Evolutionary conservation across 92 coral and sea anemone species (phyloP), one percentile per base, ranked within the genome.

Genomic region (Palythoa caribaeorum): DNA sequence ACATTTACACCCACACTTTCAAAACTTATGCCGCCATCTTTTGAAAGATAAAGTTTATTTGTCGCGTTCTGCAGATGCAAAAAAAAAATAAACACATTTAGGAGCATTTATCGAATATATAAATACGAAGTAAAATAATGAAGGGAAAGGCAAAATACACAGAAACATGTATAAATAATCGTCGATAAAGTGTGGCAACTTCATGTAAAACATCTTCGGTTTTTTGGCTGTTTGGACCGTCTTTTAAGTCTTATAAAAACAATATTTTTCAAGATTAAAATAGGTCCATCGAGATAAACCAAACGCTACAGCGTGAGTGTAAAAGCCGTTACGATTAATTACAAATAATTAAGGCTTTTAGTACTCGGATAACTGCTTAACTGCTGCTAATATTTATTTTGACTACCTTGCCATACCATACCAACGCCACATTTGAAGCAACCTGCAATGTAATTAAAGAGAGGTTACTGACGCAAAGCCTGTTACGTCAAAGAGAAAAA

Each of bases 361-460:
- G 36, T 8, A 19, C 21, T 15, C 17, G 5, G 20, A 3, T 62
- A n/a, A 62, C 69, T 62, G 5, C 16, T 69, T 35, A 69, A 13
- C 20, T 69, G 12, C 9, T 1, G 1, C 19, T 7, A 69, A 69
- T 9, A 8, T 44, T 44, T 3, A 35, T 1, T 44, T 8, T 19
- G 16, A 40, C 44, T 80, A 80, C 85, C 85, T 80, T 80, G 74
- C 74, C 73, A 80, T 71, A 44, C 85, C 85, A 80, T 19, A 70
- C 85, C 16, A 80, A 40, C 48, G 85, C 73, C 55, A 80, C 73
- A 40, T 80, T 65, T 65, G 85, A 63, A 38, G 85, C 85, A 2
- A 65, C 85, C 85, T 80, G 28, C 39, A 38, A 63, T 17, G 21
- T 15, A 60, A 44, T 28, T 6, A 79, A 6, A 14, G 54, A 17